A percentile compares a stretch with the other conserved stretches of the same genome.
Evolutionary conservation across 2,888 invertebrate species (phyloP).

Genomic region (Abrostola tripartita): DNA sequence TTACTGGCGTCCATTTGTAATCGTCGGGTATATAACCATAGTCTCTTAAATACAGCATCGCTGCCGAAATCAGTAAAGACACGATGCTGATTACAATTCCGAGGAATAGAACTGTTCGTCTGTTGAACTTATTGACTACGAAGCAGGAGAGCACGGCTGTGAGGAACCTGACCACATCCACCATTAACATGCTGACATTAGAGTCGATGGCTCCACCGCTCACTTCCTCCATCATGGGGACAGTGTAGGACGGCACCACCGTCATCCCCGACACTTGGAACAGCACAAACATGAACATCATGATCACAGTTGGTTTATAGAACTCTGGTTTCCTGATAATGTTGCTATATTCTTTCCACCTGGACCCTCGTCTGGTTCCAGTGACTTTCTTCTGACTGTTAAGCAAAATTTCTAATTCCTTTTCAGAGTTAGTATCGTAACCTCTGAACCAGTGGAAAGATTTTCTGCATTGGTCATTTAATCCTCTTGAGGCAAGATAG

Average conservation of each 20-base stretch:
- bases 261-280: conserved; percentile 92
- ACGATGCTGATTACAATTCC: conserved; percentile 89
- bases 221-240: conserved; percentile 89
- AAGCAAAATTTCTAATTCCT: conserved; percentile 83
- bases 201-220: conserved; percentile 88
- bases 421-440: conserved; percentile 74
- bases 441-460: conserved; percentile 90
- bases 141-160: conserved; percentile 89
- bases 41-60: conserved; percentile 78
- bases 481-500: conserved; percentile 89
- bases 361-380: conserved; percentile 64
- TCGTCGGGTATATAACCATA: conserved; percentile 70
- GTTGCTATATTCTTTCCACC: conserved; percentile 68
- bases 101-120: conserved; percentile 89
- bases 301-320: conserved; percentile 88
- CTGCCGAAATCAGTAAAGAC: conserved; percentile 85
- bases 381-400: conserved; percentile 72
- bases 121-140: conserved; percentile 88
- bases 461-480: conserved; percentile 85
- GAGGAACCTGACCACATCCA: conserved; percentile 89
- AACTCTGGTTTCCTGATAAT: conserved; percentile 84
- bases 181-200: conserved; percentile 89
- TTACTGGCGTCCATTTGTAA: conserved; percentile 81
- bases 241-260: conserved; percentile 91
- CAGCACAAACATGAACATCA: conserved; percentile 90